phyloP scores from a whole-genome alignment of 2,888 invertebrate genomes.

The Trichopoda pennipes region DNA sequence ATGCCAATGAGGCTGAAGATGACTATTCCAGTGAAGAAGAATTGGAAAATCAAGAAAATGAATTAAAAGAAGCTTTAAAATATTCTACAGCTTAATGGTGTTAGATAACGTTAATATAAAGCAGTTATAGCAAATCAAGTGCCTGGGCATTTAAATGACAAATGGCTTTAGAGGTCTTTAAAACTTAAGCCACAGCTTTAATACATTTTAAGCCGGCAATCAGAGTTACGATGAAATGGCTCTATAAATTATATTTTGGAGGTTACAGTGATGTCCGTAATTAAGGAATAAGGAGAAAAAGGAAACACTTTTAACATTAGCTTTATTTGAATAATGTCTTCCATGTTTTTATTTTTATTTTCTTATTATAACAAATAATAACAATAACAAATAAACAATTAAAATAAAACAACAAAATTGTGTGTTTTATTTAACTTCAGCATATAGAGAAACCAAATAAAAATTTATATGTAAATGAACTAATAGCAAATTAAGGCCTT shows the following conservation, averaged over 20 bases:
- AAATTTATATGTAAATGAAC: too few relatives aligned
- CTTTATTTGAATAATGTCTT: conserved; percentile 32
- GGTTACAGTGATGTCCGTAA: neutral
- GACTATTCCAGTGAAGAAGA: conserved; percentile 53
- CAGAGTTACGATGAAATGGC: neutral
- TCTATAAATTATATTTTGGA: neutral
- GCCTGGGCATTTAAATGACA: conserved; percentile 12
- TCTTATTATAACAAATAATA: conserved; percentile 23
- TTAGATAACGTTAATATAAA: neutral
- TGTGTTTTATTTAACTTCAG: too few relatives aligned
- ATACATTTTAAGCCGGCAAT: neutral
- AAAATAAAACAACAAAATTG: neutral
- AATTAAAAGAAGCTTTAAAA: conserved; percentile 41
- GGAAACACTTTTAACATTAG: conserved; percentile 15
- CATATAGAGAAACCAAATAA: too few relatives aligned
- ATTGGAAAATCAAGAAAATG: conserved; percentile 61
- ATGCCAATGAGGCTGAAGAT: neutral
- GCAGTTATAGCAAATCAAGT: neutral
- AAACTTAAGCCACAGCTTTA: conserved; percentile 53
- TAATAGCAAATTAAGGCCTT: too few relatives aligned
- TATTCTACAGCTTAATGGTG: neutral
- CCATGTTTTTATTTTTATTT: too few relatives aligned
- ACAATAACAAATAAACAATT: conserved; percentile 22
- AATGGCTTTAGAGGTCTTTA: conserved; percentile 58
- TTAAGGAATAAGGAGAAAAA: neutral